These are phyloP conservation scores for Pheosia tremula DNA, from an alignment of 2,888 invertebrate genomes.

Conservation along the genomic window DNA sequence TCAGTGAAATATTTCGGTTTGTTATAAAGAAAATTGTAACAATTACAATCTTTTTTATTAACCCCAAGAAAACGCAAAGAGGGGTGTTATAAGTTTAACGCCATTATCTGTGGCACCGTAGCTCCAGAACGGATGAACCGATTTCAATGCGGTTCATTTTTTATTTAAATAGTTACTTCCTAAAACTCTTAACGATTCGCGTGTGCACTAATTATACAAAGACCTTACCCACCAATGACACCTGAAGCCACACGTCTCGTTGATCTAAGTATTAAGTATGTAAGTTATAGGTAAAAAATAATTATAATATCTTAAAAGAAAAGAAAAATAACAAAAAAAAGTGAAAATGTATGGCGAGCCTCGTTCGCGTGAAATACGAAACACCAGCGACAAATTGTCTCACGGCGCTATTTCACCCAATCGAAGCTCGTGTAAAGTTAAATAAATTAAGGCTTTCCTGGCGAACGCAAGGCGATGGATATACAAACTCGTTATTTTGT, in stretches of 20 bases:
- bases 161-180: slow-evolving; percentile 2
- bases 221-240: slow-evolving; percentile 81
- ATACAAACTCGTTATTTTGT: slow-evolving; percentile 50
- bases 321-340: slow-evolving; percentile 60
- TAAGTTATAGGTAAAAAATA: slow-evolving; percentile 79
- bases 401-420: slow-evolving; percentile 63
- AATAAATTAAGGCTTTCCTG: slow-evolving; percentile 74
- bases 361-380: slow-evolving; percentile 67
- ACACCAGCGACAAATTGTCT: slow-evolving; percentile 52
- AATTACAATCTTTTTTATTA: slow-evolving; percentile 29
- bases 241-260: slow-evolving; percentile 80
- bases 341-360: slow-evolving; percentile 65
- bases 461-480: slow-evolving; percentile 64
- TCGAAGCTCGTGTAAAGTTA: slow-evolving; percentile 65
- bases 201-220: slow-evolving; percentile 72
- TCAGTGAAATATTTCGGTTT: too few species aligned
- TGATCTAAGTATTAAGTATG: slow-evolving; percentile 81
- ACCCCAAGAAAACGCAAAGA: not conserved
- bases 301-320: slow-evolving; percentile 66
- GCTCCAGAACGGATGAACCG: not conserved
- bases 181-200: slow-evolving; percentile 30
- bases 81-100: slow-evolving; percentile 1
- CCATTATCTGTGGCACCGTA: not conserved
- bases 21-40: slow-evolving; percentile 39
- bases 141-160: slow-evolving; percentile 2